Conservation (phyloP, 2,797 vertebrate species). For the Chiroxiphia lanceolata region DNA sequence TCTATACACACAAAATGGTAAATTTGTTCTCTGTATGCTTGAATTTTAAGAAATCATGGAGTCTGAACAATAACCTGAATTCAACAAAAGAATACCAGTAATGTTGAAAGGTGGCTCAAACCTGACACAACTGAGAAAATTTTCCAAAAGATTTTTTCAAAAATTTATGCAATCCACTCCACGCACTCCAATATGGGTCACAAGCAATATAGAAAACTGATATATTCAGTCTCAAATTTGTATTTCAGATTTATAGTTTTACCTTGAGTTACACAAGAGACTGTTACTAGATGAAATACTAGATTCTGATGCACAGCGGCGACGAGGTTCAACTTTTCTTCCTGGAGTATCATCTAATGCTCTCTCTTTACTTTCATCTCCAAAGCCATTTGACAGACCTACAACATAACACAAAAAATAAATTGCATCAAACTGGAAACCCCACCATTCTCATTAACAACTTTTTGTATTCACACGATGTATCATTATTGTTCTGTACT, state of each 20-base stretch:
- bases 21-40: neutral
- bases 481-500: neutral
- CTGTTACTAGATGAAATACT: slow-evolving; percentile 94
- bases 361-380: slow-evolving; percentile 80
- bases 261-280: slow-evolving; percentile 89
- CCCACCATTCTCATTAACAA: neutral
- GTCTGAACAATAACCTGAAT: neutral
- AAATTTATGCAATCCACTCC: neutral
- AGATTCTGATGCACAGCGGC: slow-evolving; percentile 96
- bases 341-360: slow-evolving; percentile 73
- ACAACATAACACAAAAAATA: slow-evolving; percentile 41
- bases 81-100: neutral
- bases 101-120: neutral
- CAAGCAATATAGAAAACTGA: neutral
- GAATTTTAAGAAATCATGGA: neutral
- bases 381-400: slow-evolving; percentile 91
- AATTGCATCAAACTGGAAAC: slow-evolving; percentile 5
- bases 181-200: neutral
- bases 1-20: neutral
- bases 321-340: slow-evolving; percentile 84
- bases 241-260: slow-evolving; percentile 27
- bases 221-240: neutral
- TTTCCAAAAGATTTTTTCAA: neutral
- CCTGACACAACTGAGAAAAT: neutral
- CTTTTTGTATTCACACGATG: neutral